Percentiles rank a stretch among this genome's conserved stretches.
phyloP scores from a whole-genome alignment of 2,797 vertebrate genomes.

The Balearica regulorum region DNA sequence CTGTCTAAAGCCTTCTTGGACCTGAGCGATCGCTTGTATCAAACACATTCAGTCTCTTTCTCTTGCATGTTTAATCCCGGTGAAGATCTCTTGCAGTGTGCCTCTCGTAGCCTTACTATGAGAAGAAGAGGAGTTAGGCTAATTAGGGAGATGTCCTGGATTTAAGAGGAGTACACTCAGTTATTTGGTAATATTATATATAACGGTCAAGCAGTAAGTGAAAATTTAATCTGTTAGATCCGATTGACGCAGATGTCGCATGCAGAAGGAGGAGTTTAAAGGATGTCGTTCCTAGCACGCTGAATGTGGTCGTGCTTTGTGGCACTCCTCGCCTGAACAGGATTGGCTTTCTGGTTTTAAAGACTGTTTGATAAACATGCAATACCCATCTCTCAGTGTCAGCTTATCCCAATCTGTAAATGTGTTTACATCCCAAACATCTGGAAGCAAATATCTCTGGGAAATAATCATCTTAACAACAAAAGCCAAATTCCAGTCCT shows the following conservation, averaged over 20 bases:
- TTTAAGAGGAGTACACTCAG: neutral
- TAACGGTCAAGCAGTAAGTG: neutral
- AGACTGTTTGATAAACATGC: neutral
- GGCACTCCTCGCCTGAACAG: neutral
- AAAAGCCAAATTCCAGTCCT: neutral
- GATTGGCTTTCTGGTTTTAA: neutral
- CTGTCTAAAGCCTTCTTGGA: neutral
- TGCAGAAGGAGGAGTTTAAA: neutral
- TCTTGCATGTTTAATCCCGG: accelerated
- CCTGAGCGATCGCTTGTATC: neutral
- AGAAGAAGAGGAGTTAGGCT: neutral
- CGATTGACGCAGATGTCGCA: neutral
- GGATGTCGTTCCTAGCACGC: neutral
- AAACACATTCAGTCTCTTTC: neutral
- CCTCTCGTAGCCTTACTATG: neutral
- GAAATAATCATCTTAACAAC: neutral
- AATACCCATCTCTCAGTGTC: neutral
- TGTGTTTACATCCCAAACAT: neutral
- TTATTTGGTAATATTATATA: neutral
- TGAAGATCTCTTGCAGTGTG: neutral
- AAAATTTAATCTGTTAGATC: neutral
- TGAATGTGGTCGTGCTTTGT: neutral
- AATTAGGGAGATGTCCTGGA: neutral
- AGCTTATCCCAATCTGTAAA: neutral
- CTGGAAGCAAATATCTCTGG: neutral